Evolutionary conservation across 2,797 vertebrate species (phyloP).

Genomic region (Rachycentron canadum): DNA sequence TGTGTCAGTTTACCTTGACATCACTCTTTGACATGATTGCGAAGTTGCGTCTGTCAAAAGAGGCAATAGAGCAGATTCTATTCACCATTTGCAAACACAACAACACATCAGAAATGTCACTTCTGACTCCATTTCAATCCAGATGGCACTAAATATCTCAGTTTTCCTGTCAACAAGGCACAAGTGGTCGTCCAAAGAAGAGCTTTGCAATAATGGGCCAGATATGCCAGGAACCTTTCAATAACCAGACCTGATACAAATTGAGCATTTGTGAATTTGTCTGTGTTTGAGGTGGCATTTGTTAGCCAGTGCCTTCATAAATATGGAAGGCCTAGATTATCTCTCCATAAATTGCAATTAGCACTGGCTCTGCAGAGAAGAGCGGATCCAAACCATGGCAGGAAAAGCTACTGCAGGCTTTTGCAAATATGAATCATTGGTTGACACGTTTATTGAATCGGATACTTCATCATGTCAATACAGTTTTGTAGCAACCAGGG

Average conservation of each 20-base stretch:
- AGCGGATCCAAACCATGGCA: conserved; percentile 32
- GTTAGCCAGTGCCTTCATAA: conserved; percentile 42
- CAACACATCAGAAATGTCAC: background rate
- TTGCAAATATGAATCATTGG: conserved; percentile 19
- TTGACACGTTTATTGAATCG: conserved; percentile 36
- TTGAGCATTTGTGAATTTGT: conserved; percentile 18
- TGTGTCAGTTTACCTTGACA: background rate
- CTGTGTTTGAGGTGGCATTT: conserved; percentile 28
- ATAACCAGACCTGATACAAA: conserved; percentile 29
- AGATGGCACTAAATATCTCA: background rate
- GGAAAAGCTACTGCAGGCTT: conserved; percentile 19
- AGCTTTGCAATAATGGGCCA: conserved; percentile 10
- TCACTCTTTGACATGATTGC: background rate
- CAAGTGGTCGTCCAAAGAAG: conserved; percentile 15
- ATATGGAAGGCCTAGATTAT: conserved; percentile 50
- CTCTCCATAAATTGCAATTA: conserved; percentile 49
- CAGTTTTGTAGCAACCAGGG: background rate
- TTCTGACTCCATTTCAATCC: background rate
- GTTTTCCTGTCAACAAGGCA: conserved; percentile 24
- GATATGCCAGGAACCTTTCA: conserved; percentile 24
- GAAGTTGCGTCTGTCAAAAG: background rate
- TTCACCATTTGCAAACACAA: background rate
- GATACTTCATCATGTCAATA: conserved; percentile 20
- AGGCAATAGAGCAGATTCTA: background rate
- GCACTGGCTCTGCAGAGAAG: conserved; percentile 19